These are phyloP conservation scores for Porites lobata DNA, from an alignment of 92 coral and sea anemone genomes.

Conservation along the genomic window DNA sequence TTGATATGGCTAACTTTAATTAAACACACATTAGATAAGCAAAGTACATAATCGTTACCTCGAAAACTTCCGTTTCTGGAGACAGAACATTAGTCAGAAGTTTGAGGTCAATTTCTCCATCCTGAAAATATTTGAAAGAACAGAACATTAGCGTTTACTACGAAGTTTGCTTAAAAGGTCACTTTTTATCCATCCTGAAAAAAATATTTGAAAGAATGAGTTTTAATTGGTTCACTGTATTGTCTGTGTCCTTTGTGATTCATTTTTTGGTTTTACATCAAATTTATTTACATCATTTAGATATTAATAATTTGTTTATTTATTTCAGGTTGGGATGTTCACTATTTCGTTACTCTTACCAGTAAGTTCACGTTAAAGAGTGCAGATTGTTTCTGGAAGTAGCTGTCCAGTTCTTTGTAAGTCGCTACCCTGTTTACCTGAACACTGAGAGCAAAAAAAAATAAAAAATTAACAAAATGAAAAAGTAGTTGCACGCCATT, in stretches of 20 bases:
- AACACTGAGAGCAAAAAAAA: conserved; percentile 60
- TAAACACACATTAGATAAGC: background rate
- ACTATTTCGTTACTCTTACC: conserved; percentile 61
- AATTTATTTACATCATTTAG: no score
- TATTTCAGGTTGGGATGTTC: background rate
- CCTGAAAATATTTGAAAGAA: conserved; percentile 54
- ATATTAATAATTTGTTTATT: no score
- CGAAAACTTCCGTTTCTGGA: conserved; percentile 95
- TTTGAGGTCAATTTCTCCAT: conserved; percentile 94
- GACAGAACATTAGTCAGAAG: conserved; percentile 92
- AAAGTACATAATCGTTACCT: conserved; percentile 56
- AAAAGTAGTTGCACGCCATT: no score
- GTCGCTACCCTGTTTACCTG: conserved; percentile 99
- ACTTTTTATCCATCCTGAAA: no score
- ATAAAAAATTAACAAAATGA: no score
- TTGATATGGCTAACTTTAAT: background rate
- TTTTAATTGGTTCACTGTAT: no score
- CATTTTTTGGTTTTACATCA: no score
- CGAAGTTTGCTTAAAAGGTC: no score
- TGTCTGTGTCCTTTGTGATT: no score
- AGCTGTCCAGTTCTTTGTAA: conserved; percentile 94
- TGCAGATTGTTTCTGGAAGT: conserved; percentile 93
- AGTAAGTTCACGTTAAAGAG: conserved; percentile 76
- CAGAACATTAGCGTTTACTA: no score
- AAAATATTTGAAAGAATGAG: no score